Evolutionary conservation across 2,113 vertebrate genomes (phyloP).

Genomic region (Prionailurus bengalensis): DNA sequence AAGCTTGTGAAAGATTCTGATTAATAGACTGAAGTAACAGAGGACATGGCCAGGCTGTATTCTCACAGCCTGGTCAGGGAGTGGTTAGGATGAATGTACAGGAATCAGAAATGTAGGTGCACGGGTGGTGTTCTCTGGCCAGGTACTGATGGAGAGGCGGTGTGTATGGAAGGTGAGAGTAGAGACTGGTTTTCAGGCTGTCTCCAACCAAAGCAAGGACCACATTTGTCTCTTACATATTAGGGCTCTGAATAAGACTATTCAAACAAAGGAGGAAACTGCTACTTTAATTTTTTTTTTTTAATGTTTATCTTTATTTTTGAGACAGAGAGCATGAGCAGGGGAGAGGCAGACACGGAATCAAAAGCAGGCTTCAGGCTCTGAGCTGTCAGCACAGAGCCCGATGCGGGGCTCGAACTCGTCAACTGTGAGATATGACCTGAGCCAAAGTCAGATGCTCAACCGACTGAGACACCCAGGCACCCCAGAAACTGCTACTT

Average conservation of each 20-base stretch:
- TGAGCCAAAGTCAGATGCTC: no score
- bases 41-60: not conserved
- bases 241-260: conserved; percentile 40
- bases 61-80: not conserved
- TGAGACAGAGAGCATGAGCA: no score
- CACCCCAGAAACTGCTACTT: not conserved
- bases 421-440: no score
- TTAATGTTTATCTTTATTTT: no score
- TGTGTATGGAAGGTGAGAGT: not conserved
- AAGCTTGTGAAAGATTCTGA: not conserved
- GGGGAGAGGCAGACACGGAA: no score
- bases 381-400: no score
- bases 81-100: not conserved
- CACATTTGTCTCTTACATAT: not conserved
- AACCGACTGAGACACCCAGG: no score
- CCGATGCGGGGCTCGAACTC: no score
- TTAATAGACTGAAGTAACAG: not conserved
- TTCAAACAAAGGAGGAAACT: conserved; percentile 14
- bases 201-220: not conserved
- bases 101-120: not conserved
- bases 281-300: not conserved
- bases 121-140: not conserved
- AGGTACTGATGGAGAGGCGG: not conserved
- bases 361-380: no score
- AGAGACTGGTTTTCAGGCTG: not conserved